A percentile compares a stretch with the other conserved stretches of the same genome.
These are phyloP conservation scores for Strigamia transsilvanica DNA, from an alignment of 2,888 invertebrate species.

Conservation along the genomic window DNA sequence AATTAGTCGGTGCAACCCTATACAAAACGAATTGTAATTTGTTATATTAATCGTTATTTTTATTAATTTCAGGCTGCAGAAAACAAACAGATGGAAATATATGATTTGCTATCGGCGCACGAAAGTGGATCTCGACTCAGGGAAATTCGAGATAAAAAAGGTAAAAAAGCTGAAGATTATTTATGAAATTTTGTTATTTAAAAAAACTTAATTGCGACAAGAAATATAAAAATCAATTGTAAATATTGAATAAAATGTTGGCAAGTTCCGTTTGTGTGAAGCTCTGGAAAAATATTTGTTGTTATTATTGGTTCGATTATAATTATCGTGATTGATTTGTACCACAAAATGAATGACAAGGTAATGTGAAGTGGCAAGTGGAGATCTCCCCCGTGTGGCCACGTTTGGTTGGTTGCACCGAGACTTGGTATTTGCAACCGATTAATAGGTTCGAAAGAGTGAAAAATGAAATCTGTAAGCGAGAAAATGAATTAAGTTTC, in stretches of 20 bases:
- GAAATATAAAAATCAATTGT: not conserved
- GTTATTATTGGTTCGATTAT: too few relatives aligned
- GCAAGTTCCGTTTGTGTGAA: not conserved
- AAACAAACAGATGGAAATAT: constrained; percentile 22
- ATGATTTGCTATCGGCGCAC: constrained; percentile 13
- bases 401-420: constrained; percentile 1
- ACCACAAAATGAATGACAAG: constrained; percentile 15
- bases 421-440: constrained; percentile 28
- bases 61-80: constrained; percentile 48
- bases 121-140: not conserved
- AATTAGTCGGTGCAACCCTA: too few relatives aligned
- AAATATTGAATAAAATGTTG: constrained; percentile 28
- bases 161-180: constrained; percentile 46
- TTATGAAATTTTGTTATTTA: not conserved
- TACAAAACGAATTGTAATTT: not conserved
- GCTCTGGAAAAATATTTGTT: not conserved
- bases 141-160: constrained; percentile 43
- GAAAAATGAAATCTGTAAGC: constrained; percentile 15
- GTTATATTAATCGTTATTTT: constrained; percentile 10
- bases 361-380: not conserved
- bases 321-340: not conserved
- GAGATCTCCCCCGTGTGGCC: not conserved
- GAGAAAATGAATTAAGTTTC: not conserved
- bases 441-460: not conserved
- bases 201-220: not conserved